Base-by-base conservation (phyloP, 2,113 vertebrate species). In the Puffinus mauretanicus region DNA sequence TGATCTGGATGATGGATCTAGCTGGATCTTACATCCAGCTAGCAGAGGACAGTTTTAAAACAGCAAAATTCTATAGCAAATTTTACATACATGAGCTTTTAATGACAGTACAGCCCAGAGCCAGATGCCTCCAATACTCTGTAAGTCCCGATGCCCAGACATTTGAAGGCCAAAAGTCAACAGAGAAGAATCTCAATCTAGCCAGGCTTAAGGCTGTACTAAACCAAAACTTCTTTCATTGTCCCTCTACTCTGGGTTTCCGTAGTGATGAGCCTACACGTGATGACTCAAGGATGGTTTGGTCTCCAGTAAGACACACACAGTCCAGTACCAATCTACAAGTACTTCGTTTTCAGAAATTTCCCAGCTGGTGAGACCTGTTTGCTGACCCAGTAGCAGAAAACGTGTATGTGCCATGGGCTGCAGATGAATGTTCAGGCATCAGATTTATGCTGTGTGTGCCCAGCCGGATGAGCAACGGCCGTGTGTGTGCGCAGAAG, bases 391-490 rank as follows among this genome's bases (percentile, higher is more conserved):
- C 30, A 52, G 57, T 15, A 66, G 51, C 26, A 71, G 46, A 38
- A 81, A 71, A 66, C 0, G 0, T 32, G 52, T 44, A 29, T 0
- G 0, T 65, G 24, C 34, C 19, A 38, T 20, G 62, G 70, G 24
- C 57, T 72, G 57, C 52, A 72, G 36, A 17, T 42, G 27, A 55
- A 20, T 72, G 32, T 24, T 72, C 60, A 84, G 38, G 24, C 51
- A 30, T 62, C 26, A 42, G 7, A 54, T 38, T 54, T n/a, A 24
- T 26, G 20, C 47, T 46, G 29, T 51, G n/a, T 29, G 10, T 64
- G 42, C 26, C 58, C 30, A 26, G 49, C 24, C 14, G 47, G 44
- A 55, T 13, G 5, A 55, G n/a, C 18, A 85, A 60, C 0, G 0
- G 47, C 24, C 17, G 1, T 13, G 20, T 32, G 32, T 36, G 40